Base-by-base conservation (phyloP, 2,888 invertebrate genomes). In the Gari tellinella region DNA sequence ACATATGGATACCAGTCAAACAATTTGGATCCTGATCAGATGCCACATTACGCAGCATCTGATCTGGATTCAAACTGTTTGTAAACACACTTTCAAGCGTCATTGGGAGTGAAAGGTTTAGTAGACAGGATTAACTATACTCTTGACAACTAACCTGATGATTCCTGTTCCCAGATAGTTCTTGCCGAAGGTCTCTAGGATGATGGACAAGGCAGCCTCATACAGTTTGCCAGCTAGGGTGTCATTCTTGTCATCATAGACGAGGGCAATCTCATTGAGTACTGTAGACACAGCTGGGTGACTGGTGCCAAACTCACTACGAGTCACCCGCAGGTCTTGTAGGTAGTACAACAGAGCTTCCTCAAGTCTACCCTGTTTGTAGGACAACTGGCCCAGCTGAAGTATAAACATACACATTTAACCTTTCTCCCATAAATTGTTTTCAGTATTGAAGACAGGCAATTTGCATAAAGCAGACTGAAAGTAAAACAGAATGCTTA, bases 301-400 rank as follows among this genome's bases (percentile, higher is more conserved):
- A 17, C 66, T 68, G 10, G 77, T 76, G 0, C 88, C 88, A 8
- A 86, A 85, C 21, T 88, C 86, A 67, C 82, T 79, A 8, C 87
- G 74, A 7, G 87, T 85, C 46, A 86, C 65, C 40, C 78, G 84
- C 68, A 88, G 63, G 64, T 88, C 87, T 53, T 86, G 86, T 26
- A 88, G 61, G 66, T 77, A 86, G 70, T 81, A 87, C 1, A 74
- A 83, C n/a, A 87, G 74, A 4, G 86, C 85, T 45, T 87, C 84
- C 12, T 88, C 87, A 10, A 84, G 51, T 15, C 84, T 74, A 25
- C 85, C 80, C 55, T 88, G 88, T 25, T 77, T 77, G 80, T 87
- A 88, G 8, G 74, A 66, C 52, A 87, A 58, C 62, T 87, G 83
- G 15, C 88, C 88, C 17, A 88, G 64, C 88, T 88, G 80, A 17